These are phyloP conservation scores for Rhagologus leucostigma DNA, from an alignment of 2,113 vertebrate species.

Conservation along the genomic window DNA sequence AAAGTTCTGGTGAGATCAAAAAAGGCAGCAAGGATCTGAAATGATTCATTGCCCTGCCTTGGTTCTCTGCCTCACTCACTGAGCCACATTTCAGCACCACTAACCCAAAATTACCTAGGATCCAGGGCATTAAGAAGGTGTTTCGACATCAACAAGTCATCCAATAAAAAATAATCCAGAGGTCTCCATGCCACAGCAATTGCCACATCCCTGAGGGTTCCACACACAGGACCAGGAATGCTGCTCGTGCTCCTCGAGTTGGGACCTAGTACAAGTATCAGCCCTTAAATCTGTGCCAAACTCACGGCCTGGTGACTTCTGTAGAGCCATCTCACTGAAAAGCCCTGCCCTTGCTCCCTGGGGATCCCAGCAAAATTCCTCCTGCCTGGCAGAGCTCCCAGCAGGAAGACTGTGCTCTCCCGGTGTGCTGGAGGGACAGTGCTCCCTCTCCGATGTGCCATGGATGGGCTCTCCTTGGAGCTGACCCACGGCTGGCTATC, in stretches of 20 bases:
- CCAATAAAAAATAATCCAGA: background rate
- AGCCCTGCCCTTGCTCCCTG: background rate
- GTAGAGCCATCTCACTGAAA: background rate
- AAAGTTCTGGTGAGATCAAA: background rate
- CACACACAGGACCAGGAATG: background rate
- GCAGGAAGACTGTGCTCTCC: background rate
- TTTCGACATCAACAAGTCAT: background rate
- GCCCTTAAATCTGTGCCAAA: background rate
- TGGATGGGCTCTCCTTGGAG: background rate
- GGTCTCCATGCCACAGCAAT: background rate
- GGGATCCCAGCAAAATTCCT: background rate
- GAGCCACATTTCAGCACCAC: background rate
- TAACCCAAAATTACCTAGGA: background rate
- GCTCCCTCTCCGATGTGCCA: too few relatives aligned
- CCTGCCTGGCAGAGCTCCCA: background rate
- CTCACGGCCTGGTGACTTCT: background rate
- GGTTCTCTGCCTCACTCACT: background rate
- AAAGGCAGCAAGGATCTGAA: background rate
- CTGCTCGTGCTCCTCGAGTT: background rate
- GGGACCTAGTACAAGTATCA: background rate
- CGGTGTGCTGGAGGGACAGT: too few relatives aligned
- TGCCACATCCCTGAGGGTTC: background rate
- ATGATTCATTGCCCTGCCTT: accelerated
- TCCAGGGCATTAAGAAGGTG: background rate
- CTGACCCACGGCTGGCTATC: background rate